phyloP scores from a whole-genome alignment of 2,113 vertebrate species.

The Ploceus nigricollis region DNA sequence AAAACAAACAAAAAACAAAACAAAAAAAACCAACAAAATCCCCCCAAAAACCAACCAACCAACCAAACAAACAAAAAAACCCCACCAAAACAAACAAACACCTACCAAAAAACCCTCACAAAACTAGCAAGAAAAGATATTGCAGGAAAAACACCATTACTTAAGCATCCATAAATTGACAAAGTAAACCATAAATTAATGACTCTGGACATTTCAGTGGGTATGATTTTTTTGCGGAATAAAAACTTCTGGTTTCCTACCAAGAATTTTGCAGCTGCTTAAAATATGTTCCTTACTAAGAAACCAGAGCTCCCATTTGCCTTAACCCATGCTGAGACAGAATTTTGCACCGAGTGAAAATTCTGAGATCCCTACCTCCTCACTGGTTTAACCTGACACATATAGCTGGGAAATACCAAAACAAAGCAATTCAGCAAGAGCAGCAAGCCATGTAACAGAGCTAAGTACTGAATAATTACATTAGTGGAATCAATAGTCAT shows the following conservation, averaged over 20 bases:
- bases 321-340: background rate
- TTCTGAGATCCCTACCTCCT: background rate
- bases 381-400: background rate
- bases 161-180: background rate
- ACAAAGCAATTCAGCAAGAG: background rate
- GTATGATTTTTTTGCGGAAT: background rate
- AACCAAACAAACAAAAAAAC: background rate
- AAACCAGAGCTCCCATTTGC: background rate
- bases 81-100: background rate
- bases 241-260: background rate
- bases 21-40: background rate
- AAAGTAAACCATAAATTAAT: background rate
- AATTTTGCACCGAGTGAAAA: background rate
- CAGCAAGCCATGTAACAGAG: background rate
- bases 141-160: background rate
- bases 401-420: background rate
- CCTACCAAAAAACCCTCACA: too few relatives aligned
- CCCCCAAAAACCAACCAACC: background rate
- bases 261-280: background rate
- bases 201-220: background rate
- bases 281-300: background rate
- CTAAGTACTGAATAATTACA: background rate
- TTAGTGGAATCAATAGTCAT: background rate
- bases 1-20: background rate
- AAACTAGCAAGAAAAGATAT: background rate